These are phyloP conservation scores for Calameuta pallipes DNA, from an alignment of 2,888 invertebrate genomes.

Conservation along the genomic window DNA sequence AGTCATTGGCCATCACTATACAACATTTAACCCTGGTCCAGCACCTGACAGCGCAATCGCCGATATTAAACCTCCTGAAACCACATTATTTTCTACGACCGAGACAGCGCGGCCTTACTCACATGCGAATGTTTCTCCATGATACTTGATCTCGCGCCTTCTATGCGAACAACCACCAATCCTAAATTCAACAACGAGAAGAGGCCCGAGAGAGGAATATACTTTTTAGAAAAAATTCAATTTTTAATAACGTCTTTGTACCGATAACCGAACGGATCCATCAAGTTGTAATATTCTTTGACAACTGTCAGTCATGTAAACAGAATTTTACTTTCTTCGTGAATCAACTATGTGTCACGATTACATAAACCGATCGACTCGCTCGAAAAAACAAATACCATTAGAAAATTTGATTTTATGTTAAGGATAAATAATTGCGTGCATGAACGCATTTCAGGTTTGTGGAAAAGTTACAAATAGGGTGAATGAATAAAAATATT, in stretches of 20 bases:
- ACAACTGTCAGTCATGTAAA: neutral
- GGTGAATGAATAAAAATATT: neutral
- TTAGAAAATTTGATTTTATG: neutral
- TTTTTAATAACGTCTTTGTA: neutral
- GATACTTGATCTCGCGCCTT: slow-evolving; percentile 33
- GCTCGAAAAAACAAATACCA: neutral
- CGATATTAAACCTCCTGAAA: neutral
- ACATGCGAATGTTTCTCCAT: slow-evolving; percentile 36
- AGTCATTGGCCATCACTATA: slow-evolving; percentile 44
- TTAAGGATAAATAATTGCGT: neutral
- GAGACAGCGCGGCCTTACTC: slow-evolving; percentile 20
- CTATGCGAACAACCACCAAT: slow-evolving; percentile 33
- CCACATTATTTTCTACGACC: slow-evolving; percentile 8
- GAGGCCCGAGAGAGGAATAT: neutral
- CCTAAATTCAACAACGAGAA: neutral
- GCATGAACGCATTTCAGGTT: neutral
- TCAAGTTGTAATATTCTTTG: neutral
- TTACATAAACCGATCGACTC: neutral
- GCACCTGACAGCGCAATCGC: slow-evolving; percentile 21
- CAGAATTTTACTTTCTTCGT: neutral
- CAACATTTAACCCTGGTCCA: slow-evolving; percentile 34
- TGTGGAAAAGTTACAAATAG: neutral
- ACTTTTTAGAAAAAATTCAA: neutral
- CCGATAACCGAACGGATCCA: neutral
- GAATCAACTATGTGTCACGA: neutral